Percentiles rank a stretch among this genome's conserved stretches.
Evolutionary conservation across 2,797 vertebrate genomes (phyloP).

Genomic region (Ptychobarbus kaznakovi): DNA sequence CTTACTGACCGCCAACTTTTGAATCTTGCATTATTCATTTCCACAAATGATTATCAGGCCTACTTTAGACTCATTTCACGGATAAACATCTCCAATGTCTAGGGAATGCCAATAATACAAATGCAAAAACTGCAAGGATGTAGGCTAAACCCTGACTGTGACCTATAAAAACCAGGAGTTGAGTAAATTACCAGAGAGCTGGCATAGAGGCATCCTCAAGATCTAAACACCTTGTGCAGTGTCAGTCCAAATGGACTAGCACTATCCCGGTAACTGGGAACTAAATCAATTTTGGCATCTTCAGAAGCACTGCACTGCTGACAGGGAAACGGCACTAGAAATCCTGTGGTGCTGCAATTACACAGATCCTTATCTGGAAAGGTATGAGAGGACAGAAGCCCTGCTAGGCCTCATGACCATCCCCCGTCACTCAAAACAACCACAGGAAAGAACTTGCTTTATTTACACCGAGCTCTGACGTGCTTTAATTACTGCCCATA

Average conservation of each 20-base stretch:
- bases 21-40: too few relatives aligned
- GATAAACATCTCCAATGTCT: too few relatives aligned
- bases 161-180: slow-evolving; percentile 10
- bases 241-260: too few relatives aligned
- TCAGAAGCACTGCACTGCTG: slow-evolving; percentile 79
- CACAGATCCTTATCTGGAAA: slow-evolving; percentile 76
- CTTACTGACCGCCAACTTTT: not conserved
- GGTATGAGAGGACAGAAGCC: too few relatives aligned
- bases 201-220: too few relatives aligned
- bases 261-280: slow-evolving; percentile 37
- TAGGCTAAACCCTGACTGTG: too few relatives aligned
- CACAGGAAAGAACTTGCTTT: too few relatives aligned
- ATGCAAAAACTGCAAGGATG: slow-evolving; percentile 22
- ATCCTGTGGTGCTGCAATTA: slow-evolving; percentile 65
- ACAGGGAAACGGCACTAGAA: slow-evolving; percentile 66
- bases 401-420: too few relatives aligned
- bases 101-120: slow-evolving; percentile 10
- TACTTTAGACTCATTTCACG: too few relatives aligned
- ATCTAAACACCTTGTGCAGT: too few relatives aligned
- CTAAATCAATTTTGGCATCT: slow-evolving; percentile 77
- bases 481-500: slow-evolving; percentile 77
- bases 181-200: slow-evolving; percentile 27
- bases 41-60: too few relatives aligned
- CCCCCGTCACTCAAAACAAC: too few relatives aligned
- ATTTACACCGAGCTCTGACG: slow-evolving; percentile 69